Percentiles rank a stretch among this genome's conserved stretches.
These are phyloP conservation scores for Henricia sp. DNA, from an alignment of 53 echinoderm and acorn worm species.

Conservation along the genomic window DNA sequence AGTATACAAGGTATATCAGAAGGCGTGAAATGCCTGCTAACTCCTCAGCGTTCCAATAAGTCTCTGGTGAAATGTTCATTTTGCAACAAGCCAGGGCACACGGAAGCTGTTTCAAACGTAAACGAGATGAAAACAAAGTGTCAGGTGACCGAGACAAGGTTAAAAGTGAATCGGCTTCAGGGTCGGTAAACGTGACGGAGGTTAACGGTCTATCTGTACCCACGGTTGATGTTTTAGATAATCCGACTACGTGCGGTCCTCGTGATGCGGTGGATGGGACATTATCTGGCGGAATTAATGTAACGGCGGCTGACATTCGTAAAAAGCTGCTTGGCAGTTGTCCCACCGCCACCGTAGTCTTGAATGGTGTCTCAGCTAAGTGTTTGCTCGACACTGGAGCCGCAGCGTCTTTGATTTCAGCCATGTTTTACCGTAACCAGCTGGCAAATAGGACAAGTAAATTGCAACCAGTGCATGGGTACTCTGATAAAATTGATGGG, in stretches of 20 bases:
- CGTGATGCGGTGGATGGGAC: not conserved
- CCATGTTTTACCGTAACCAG: not conserved
- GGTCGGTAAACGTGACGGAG: constrained; percentile 21
- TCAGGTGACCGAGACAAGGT: too few species aligned
- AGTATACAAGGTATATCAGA: not conserved
- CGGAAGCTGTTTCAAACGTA: too few species aligned
- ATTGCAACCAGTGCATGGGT: constrained; percentile 3
- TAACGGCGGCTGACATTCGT: not conserved
- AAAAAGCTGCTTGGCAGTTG: not conserved
- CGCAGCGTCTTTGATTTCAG: not conserved
- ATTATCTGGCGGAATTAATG: not conserved
- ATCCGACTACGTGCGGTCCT: not conserved
- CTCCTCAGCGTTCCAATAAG: not conserved
- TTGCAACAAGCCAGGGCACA: not conserved
- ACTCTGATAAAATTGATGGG: not conserved
- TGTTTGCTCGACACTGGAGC: constrained; percentile 18
- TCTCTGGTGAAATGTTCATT: not conserved
- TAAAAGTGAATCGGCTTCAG: not conserved
- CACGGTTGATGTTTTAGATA: too few species aligned
- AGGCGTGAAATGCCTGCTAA: not conserved
- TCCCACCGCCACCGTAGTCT: not conserved
- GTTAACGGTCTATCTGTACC: not conserved
- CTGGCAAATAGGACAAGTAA: not conserved
- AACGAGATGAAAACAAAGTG: constrained; percentile 43
- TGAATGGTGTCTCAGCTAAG: not conserved